These are phyloP conservation scores for Ctena decussata DNA, from an alignment of 2,888 invertebrate species.

Conservation along the genomic window DNA sequence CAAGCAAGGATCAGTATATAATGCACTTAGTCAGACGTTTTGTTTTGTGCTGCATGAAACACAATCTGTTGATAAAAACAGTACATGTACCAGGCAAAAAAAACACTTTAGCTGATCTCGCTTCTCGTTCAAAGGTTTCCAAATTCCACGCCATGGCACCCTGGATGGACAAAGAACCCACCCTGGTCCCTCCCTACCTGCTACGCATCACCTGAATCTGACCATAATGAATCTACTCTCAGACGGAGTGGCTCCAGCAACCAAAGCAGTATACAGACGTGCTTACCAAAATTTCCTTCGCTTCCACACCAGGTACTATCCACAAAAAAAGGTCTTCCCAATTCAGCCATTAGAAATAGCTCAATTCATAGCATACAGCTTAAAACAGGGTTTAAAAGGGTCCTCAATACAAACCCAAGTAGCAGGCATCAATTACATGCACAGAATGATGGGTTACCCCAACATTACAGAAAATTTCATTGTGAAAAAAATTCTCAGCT, in stretches of 20 bases:
- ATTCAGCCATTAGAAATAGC: conserved; percentile 17
- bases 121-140: conserved; percentile 56
- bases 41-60: conserved; percentile 37
- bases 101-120: conserved; percentile 48
- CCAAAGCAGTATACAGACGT: conserved; percentile 17
- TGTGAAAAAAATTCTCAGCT: conserved; percentile 30
- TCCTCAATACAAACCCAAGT: conserved; percentile 27
- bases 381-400: not conserved
- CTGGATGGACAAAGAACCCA: conserved; percentile 19
- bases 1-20: conserved; percentile 29
- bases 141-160: conserved; percentile 35
- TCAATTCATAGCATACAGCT: conserved; percentile 24
- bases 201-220: not conserved
- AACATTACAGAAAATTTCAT: conserved; percentile 23
- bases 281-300: conserved; percentile 13
- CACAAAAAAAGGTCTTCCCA: not conserved
- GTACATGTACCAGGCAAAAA: conserved; percentile 42
- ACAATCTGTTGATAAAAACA: conserved; percentile 37
- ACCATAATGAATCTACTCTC: not conserved
- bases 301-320: conserved; percentile 24
- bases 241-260: conserved; percentile 18
- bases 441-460: conserved; percentile 3
- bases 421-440: conserved; percentile 34
- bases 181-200: conserved; percentile 11
- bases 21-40: conserved; percentile 50